Conservation (phyloP, 1,140 invertebrate species). For the Micrasema longulum region DNA sequence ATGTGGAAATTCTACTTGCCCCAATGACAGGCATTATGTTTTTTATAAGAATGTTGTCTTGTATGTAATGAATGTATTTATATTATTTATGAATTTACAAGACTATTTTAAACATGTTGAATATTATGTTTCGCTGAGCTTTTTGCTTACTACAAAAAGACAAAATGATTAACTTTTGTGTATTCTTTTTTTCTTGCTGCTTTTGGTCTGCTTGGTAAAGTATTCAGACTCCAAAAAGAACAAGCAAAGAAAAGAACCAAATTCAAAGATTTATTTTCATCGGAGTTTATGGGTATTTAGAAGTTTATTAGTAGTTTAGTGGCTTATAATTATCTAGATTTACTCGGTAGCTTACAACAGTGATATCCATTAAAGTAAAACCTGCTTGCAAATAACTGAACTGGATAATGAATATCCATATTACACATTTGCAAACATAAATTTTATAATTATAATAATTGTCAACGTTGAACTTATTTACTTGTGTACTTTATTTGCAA, state of each 20-base stretch:
- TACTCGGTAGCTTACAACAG: too few relatives aligned
- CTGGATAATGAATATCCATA: too few relatives aligned
- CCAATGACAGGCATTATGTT: conserved; percentile 40
- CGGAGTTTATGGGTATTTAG: conserved; percentile 74
- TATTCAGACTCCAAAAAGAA: conserved; percentile 78
- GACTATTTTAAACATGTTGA: background rate
- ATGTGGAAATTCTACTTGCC: conserved; percentile 24
- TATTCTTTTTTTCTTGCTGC: conserved; percentile 69
- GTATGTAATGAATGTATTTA: conserved; percentile 20
- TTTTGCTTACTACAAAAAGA: conserved; percentile 8
- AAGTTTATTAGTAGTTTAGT: conserved; percentile 22
- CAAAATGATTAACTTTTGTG: conserved; percentile 24
- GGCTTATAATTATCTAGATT: too few relatives aligned
- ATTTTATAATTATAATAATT: too few relatives aligned
- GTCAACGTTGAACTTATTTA: too few relatives aligned
- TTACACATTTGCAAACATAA: too few relatives aligned
- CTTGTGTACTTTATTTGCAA: too few relatives aligned
- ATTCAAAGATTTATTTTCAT: conserved; percentile 82
- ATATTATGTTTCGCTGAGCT: conserved; percentile 17
- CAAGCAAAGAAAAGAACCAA: conserved; percentile 78
- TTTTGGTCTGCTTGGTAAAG: conserved; percentile 73
- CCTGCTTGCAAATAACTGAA: too few relatives aligned
- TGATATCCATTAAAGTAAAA: too few relatives aligned
- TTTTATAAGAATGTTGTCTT: conserved; percentile 17
- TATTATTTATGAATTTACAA: conserved; percentile 16